Evolutionary conservation across 1,140 invertebrate genomes (phyloP), one percentile per base, ranked within the genome.

Genomic region (Thrips palmi): DNA sequence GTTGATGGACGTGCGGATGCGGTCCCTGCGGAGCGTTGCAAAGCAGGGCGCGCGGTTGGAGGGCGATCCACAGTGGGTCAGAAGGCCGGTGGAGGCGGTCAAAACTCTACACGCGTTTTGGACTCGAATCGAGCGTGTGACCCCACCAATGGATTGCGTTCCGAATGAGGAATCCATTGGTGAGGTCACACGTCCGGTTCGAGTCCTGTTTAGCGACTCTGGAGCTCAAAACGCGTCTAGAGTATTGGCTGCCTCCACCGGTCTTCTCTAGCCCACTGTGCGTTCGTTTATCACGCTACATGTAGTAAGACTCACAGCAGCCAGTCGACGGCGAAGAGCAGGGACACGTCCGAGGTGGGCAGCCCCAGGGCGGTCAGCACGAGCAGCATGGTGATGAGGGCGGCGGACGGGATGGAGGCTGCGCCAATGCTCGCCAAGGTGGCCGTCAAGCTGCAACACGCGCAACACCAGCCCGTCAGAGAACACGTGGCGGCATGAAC

Each of bases 251-350:
- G 6, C 6, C 11, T n/a, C n/a, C n/a, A n/a, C n/a, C n/a, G n/a
- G n/a, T n/a, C n/a, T n/a, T n/a, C n/a, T n/a, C n/a, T n/a, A n/a
- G n/a, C n/a, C n/a, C n/a, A 32, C 7, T 32, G 6, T 7, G 17
- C 17, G 6, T 32, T 32, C 7, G 11, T 6, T 32, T 5, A 20
- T 6, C 21, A 23, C 6, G 4, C 34, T 7, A 10, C n/a, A 15
- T 32, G 17, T 32, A n/a, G n/a, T 7, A 19, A 11, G 38, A 70
- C 71, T 70, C 62, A 78, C 75, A 82, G 51, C 23, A 82, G 56
- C 79, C 78, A 82, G 48, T 82, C 78, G 21, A 79, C 68, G 4
- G 77, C 70, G 38, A 82, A 65, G 22, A 82, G 68, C n/a, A 79
- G 54, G 4, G 72, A 68, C 33, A 81, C 63, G 44, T 81, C 74